phyloP scores from a whole-genome alignment of 2,113 vertebrate species.

The Furnarius figulus region DNA sequence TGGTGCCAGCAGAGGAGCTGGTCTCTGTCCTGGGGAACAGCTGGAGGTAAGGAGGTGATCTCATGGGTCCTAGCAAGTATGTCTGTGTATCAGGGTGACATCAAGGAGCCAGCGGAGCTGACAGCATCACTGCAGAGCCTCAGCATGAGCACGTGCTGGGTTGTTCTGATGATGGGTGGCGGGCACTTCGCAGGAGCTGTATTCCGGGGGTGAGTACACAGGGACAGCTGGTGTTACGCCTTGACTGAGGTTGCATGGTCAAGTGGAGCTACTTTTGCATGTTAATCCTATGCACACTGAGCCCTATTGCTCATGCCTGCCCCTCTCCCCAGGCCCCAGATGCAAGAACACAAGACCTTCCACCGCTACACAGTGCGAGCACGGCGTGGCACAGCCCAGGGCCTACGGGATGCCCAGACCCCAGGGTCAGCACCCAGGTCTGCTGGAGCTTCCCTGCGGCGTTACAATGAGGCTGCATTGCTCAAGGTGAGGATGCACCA shows the following conservation, averaged over 20 bases:
- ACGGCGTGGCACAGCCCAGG: constrained; percentile 87
- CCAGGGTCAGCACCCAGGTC: constrained; percentile 80
- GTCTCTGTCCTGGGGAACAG: not conserved
- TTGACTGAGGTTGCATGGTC: not conserved
- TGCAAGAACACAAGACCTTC: constrained; percentile 92
- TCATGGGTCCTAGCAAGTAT: not conserved
- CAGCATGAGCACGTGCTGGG: constrained; percentile 64
- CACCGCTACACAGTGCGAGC: constrained; percentile 94
- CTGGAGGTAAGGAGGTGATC: not conserved
- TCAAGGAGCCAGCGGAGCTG: constrained; percentile 46
- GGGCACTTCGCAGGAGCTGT: constrained; percentile 95
- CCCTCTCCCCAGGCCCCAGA: constrained; percentile 74
- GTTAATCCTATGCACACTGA: not conserved
- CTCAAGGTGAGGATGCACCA: constrained; percentile 74
- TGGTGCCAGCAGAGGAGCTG: not conserved
- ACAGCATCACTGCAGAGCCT: constrained; percentile 75
- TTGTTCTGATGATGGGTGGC: constrained; percentile 92
- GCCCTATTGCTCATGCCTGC: not conserved
- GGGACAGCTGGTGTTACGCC: not conserved
- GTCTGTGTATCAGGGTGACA: constrained; percentile 21
- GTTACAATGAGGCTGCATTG: constrained; percentile 88
- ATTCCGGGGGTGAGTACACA: constrained; percentile 85
- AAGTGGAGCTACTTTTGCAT: not conserved
- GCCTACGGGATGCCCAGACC: constrained; percentile 83
- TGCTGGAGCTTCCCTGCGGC: constrained; percentile 87